phyloP scores from a whole-genome alignment of 2,113 vertebrate genomes.

The Micromys minutus region DNA sequence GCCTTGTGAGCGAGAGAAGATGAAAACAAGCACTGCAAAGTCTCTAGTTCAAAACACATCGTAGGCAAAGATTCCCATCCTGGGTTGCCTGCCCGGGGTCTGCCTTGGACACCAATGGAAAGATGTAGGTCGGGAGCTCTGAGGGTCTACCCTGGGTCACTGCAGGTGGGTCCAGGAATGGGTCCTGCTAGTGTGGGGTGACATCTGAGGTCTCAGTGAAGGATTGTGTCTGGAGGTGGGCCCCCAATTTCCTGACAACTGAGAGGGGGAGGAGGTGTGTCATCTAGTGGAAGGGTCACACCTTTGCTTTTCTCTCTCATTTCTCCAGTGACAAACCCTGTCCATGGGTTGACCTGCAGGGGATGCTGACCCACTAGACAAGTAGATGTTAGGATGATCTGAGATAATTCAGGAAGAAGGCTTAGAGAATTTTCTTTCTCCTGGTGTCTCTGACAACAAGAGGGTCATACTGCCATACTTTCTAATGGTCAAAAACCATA shows the following conservation, averaged over 20 bases:
- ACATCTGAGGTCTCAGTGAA: not conserved
- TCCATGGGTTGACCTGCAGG: not conserved
- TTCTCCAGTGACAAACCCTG: not conserved
- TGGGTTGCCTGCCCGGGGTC: not conserved
- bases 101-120: not conserved
- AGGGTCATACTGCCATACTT: not conserved
- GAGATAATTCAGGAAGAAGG: not conserved
- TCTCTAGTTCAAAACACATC: not conserved
- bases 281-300: not conserved
- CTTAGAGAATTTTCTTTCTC: not conserved
- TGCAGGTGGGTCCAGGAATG: not conserved
- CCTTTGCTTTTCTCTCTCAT: not conserved
- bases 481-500: not conserved
- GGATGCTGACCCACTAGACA: not conserved
- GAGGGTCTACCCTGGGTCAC: not conserved
- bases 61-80: not conserved
- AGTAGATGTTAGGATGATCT: not conserved
- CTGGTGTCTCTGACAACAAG: not conserved
- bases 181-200: not conserved
- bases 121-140: not conserved
- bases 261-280: not conserved
- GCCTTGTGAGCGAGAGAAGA: not conserved
- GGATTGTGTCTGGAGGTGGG: not conserved
- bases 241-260: not conserved
- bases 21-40: not conserved